These are phyloP conservation scores for Listronotus oregonensis DNA, from an alignment of 1,140 invertebrate species.

Conservation along the genomic window DNA sequence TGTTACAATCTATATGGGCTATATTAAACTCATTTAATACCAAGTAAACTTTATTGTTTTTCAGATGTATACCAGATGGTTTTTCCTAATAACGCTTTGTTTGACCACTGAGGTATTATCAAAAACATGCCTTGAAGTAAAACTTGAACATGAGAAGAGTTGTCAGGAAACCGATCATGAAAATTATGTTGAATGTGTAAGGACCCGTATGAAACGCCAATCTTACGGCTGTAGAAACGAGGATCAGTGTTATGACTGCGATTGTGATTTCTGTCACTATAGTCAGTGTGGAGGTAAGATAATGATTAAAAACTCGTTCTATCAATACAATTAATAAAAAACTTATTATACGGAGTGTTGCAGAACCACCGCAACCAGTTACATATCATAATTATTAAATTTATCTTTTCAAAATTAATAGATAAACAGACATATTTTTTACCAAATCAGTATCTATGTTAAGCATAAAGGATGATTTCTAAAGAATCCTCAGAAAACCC, in stretches of 20 bases:
- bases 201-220: constrained; percentile 27
- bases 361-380: too few relatives aligned
- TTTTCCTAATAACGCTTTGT: background rate
- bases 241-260: constrained; percentile 15
- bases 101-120: background rate
- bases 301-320: background rate
- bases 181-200: constrained; percentile 29
- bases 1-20: too few relatives aligned
- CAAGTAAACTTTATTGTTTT: too few relatives aligned
- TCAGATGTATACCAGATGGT: too few relatives aligned
- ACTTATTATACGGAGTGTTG: background rate
- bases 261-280: constrained; percentile 27
- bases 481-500: too few relatives aligned
- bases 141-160: constrained; percentile 16
- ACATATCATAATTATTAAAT: too few relatives aligned
- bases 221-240: constrained; percentile 9
- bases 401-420: too few relatives aligned
- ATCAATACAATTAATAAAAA: background rate
- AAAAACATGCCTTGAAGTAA: constrained; percentile 17
- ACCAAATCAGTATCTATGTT: too few relatives aligned
- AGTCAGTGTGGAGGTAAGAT: constrained; percentile 29
- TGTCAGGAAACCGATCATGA: constrained; percentile 15
- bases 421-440: too few relatives aligned
- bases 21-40: too few relatives aligned
- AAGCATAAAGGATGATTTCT: too few relatives aligned